A percentile compares a stretch with the other conserved stretches of the same genome.
phyloP scores from a whole-genome alignment of 2,888 invertebrate species.

The Scrobipalpa costella region DNA sequence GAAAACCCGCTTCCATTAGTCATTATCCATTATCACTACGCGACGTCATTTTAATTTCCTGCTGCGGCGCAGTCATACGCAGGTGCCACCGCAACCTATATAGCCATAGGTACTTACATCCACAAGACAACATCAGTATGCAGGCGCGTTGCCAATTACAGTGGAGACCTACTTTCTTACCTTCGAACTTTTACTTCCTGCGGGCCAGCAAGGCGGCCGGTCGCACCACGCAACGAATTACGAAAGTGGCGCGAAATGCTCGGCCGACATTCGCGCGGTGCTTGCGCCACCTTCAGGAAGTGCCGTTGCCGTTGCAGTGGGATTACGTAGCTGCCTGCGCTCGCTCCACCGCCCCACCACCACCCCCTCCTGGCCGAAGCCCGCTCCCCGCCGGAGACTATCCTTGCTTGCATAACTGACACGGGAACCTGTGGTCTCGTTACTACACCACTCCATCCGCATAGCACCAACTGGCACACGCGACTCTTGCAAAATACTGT shows the following conservation, averaged over 20 bases:
- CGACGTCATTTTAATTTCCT: conserved; percentile 41
- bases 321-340: conserved; percentile 69
- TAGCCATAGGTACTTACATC: conserved; percentile 41
- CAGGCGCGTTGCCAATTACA: conserved; percentile 79
- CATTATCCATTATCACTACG: conserved; percentile 23
- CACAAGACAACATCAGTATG: conserved; percentile 69
- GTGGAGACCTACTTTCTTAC: conserved; percentile 80
- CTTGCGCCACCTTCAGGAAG: conserved; percentile 81
- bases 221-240: conserved; percentile 79
- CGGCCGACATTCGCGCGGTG: conserved; percentile 77
- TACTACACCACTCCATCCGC: conserved; percentile 42
- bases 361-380: conserved; percentile 35
- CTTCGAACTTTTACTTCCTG: conserved; percentile 82
- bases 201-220: conserved; percentile 76
- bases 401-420: conserved; percentile 49
- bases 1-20: conserved; percentile 16
- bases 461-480: conserved; percentile 22
- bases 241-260: conserved; percentile 81
- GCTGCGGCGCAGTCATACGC: conserved; percentile 33
- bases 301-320: conserved; percentile 74
- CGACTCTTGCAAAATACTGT: conserved; percentile 35
- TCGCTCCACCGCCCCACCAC: conserved; percentile 35
- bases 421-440: conserved; percentile 55
- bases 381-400: conserved; percentile 42
- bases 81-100: conserved; percentile 61